These are phyloP conservation scores for Myripristis murdjan DNA, from an alignment of 2,797 vertebrate species.

Conservation along the genomic window DNA sequence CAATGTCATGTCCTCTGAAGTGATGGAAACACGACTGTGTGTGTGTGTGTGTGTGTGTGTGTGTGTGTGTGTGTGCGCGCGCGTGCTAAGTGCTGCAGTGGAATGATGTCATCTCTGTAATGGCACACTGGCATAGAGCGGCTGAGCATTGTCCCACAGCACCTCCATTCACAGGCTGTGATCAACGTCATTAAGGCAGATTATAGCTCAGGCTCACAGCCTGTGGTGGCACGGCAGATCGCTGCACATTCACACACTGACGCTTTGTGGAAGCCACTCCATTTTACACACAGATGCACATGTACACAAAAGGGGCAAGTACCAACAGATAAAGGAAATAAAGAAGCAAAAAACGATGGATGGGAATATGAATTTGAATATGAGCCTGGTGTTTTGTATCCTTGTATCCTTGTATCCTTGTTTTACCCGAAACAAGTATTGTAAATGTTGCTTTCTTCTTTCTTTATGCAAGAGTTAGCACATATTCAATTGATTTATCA, in stretches of 20 bases:
- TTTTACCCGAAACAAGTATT: no score
- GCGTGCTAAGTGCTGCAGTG: slow-evolving; percentile 75
- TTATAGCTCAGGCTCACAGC: slow-evolving; percentile 68
- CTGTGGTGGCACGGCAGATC: slow-evolving; percentile 59
- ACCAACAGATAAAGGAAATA: no score
- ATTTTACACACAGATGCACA: slow-evolving; percentile 29
- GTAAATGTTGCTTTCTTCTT: no score
- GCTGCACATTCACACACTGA: slow-evolving; percentile 42
- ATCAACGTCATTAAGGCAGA: slow-evolving; percentile 70
- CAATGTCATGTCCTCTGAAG: no score
- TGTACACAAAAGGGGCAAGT: slow-evolving; percentile 5
- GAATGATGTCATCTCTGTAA: slow-evolving; percentile 87
- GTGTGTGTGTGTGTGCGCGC: slow-evolving; percentile 39
- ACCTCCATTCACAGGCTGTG: slow-evolving; percentile 76
- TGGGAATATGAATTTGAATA: no score
- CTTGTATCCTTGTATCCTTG: no score
- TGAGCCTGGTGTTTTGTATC: no score
- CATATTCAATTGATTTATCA: no score
- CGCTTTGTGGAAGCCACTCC: slow-evolving; percentile 35
- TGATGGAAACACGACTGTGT: no score
- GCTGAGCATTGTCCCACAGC: slow-evolving; percentile 70
- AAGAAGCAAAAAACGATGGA: no score
- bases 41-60: slow-evolving; percentile 31
- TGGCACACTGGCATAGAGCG: slow-evolving; percentile 75
- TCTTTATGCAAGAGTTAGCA: no score